phyloP scores from a whole-genome alignment of 2,797 vertebrate genomes.

The Xyrichtys novacula region DNA sequence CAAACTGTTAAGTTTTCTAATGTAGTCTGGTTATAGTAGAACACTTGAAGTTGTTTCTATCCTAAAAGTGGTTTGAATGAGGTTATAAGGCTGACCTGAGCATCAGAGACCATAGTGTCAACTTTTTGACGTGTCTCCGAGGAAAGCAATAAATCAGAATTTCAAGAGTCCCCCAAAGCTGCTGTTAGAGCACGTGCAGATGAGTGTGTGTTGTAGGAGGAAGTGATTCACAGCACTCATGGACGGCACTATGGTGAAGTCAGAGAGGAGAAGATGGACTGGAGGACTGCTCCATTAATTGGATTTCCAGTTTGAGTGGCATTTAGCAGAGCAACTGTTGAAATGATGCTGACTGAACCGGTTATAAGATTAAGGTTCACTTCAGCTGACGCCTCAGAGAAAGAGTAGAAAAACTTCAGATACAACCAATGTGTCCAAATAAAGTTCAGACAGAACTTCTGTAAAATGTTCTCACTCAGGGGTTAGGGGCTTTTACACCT shows the following conservation, averaged over 20 bases:
- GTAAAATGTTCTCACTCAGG: too few species aligned
- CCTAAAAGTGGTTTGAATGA: neutral
- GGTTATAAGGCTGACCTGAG: neutral
- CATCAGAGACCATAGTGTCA: too few species aligned
- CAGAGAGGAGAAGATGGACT: neutral
- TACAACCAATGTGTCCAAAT: too few species aligned
- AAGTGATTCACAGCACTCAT: neutral
- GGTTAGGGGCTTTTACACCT: too few species aligned
- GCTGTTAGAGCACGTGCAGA: neutral
- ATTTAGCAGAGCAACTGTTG: neutral
- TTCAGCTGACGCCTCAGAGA: constrained; percentile 15
- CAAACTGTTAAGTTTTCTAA: neutral
- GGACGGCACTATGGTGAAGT: too few species aligned
- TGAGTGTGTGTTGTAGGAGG: constrained; percentile 7
- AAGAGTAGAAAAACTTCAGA: neutral
- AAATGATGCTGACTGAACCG: neutral
- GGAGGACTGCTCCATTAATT: neutral
- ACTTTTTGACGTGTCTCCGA: neutral
- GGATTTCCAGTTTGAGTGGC: neutral
- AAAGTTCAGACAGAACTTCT: too few species aligned
- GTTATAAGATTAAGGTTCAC: neutral
- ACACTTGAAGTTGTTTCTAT: too few species aligned
- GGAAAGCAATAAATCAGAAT: neutral
- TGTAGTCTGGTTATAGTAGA: neutral
- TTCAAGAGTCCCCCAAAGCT: neutral